Conservation (phyloP, 1,140 invertebrate genomes). For the Diabrotica virgifera region DNA sequence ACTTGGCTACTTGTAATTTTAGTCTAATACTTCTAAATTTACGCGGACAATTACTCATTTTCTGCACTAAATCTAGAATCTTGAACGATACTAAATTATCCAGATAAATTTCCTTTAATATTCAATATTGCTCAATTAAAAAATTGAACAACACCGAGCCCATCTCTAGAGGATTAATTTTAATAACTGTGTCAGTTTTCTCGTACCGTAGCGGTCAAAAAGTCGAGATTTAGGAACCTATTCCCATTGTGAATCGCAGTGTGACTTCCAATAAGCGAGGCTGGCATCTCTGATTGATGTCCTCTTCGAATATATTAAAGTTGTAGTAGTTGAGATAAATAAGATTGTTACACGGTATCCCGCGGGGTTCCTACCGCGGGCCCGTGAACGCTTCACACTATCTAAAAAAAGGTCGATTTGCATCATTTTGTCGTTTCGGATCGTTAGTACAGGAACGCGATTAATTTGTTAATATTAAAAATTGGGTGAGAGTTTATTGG, state of each 20-base stretch:
- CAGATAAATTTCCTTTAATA: too few species aligned
- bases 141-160: background rate
- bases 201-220: slow-evolving; percentile 6
- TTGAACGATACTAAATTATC: too few species aligned
- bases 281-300: slow-evolving; percentile 27
- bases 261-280: slow-evolving; percentile 23
- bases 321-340: slow-evolving; percentile 42
- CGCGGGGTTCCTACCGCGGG: slow-evolving; percentile 36
- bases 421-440: slow-evolving; percentile 41
- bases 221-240: slow-evolving; percentile 14
- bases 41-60: too few species aligned
- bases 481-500: background rate
- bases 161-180: background rate
- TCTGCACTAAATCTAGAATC: too few species aligned
- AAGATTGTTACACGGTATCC: slow-evolving; percentile 44
- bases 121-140: too few species aligned
- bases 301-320: slow-evolving; percentile 36
- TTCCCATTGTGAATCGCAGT: slow-evolving; percentile 23
- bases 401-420: slow-evolving; percentile 42
- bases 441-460: slow-evolving; percentile 5
- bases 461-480: slow-evolving; percentile 1
- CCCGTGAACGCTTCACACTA: slow-evolving; percentile 44
- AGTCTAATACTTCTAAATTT: too few species aligned
- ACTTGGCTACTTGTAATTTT: too few species aligned
- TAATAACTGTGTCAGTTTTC: slow-evolving; percentile 2